Evolutionary conservation across 2,888 invertebrate genomes (phyloP), one percentile per base, ranked within the genome.

Genomic region (Patella depressa): DNA sequence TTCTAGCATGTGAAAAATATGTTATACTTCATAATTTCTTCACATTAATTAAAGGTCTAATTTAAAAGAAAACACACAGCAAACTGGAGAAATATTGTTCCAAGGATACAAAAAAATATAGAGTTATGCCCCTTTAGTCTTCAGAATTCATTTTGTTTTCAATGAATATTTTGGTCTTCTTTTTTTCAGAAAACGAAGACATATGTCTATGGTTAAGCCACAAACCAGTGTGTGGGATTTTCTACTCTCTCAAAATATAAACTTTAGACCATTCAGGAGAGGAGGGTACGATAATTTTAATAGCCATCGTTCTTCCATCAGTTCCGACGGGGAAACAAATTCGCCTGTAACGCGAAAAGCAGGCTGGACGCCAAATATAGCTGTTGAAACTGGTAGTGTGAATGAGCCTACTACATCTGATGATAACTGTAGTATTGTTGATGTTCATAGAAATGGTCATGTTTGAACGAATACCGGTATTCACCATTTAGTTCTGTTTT

Each of bases 221-320:
- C 72, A 76, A 59, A 72, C 65, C 69, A 76, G 72, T 17, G 76
- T 76, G 11, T 76, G 76, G 76, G 76, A 76, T 54, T 76, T 76
- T 69, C 65, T 76, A 53, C 54, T 76, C 7, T 57, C 76, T 54
- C 76, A 76, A 65, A 76, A 65, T 11, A 73, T 76, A 24, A 69
- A 72, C 7, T 71, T 73, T 11, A 53, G 76, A 15, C 72, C 76
- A 19, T 73, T 76, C 76, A 34, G 76, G 29, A 59, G 76, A 14
- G 76, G 76, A 65, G 65, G 65, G 65, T 65, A 65, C 24, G 65
- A 65, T 65, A 65, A 76, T 54, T 76, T 76, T 53, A 72, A 73
- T 69, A 76, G 72, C 72, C 72, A 76, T 54, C 45, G 76, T 12
- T 65, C 72, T 29, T 72, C 76, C 9, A 73, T 73, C 53, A 76